A percentile compares a stretch with the other conserved stretches of the same genome.
Evolutionary conservation across 2,113 vertebrate genomes (phyloP).

Genomic region (Chionodraco myersi): DNA sequence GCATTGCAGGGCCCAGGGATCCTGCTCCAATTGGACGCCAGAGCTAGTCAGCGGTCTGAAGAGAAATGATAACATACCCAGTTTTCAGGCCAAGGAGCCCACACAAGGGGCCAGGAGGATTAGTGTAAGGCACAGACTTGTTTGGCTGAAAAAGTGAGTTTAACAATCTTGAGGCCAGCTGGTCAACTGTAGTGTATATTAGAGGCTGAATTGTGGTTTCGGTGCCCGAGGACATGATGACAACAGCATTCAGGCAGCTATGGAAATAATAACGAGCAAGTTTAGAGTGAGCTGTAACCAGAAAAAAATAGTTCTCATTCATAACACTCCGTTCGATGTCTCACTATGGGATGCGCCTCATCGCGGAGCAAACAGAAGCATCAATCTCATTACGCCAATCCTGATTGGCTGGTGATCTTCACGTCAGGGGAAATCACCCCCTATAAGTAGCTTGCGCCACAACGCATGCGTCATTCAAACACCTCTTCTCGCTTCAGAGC

Average conservation of each 20-base stretch:
- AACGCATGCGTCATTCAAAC: too few relatives aligned
- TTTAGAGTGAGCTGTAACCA: slow-evolving; percentile 11
- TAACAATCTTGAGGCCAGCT: slow-evolving; percentile 50
- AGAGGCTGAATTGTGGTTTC: slow-evolving; percentile 23
- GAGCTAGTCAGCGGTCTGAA: slow-evolving; percentile 51
- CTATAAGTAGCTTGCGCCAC: too few relatives aligned
- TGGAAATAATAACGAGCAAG: slow-evolving; percentile 31
- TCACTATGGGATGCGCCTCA: too few relatives aligned
- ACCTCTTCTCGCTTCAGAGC: too few relatives aligned
- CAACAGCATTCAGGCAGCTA: slow-evolving; percentile 18
- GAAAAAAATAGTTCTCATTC: slow-evolving; percentile 19
- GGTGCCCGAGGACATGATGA: slow-evolving; percentile 30
- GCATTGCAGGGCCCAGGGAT: slow-evolving; percentile 41
- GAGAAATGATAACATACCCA: slow-evolving; percentile 62
- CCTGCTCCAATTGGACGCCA: slow-evolving; percentile 48
- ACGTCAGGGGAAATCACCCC: too few relatives aligned
- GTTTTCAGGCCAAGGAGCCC: slow-evolving; percentile 58
- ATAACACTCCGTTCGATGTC: too few relatives aligned
- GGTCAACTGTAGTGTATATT: slow-evolving; percentile 55
- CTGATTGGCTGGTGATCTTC: too few relatives aligned
- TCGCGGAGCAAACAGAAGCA: too few relatives aligned
- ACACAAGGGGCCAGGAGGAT: slow-evolving; percentile 57
- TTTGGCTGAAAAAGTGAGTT: slow-evolving; percentile 56
- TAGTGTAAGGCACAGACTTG: slow-evolving; percentile 51
- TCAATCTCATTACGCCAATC: too few relatives aligned